A percentile compares a stretch with the other conserved stretches of the same genome.
phyloP scores from a whole-genome alignment of 1,140 invertebrate species.

The Drosophila tsacasi region DNA sequence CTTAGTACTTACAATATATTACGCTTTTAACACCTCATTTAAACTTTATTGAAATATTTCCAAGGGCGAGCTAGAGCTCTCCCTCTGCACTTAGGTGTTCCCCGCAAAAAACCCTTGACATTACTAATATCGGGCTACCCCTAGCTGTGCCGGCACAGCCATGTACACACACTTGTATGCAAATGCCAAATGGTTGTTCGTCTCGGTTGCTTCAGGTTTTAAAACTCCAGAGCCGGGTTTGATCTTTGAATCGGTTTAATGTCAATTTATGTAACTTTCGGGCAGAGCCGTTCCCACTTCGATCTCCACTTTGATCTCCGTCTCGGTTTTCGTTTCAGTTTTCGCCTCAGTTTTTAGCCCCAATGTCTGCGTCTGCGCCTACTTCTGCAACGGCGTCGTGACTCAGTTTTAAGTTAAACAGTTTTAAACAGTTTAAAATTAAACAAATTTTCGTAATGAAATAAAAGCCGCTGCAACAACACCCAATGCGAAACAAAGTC shows the following conservation, averaged over 20 bases:
- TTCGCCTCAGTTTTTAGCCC: slow-evolving; percentile 1
- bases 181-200: slow-evolving; percentile 75
- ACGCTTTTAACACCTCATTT: background rate
- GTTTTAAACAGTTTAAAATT: slow-evolving; percentile 80
- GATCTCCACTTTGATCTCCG: slow-evolving; percentile 35
- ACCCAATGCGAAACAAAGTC: slow-evolving; percentile 38
- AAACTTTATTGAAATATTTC: background rate
- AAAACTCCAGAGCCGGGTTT: slow-evolving; percentile 36
- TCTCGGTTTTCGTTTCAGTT: slow-evolving; percentile 7
- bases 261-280: slow-evolving; percentile 81
- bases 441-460: slow-evolving; percentile 81
- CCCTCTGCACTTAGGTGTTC: background rate
- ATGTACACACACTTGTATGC: slow-evolving; percentile 56
- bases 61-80: background rate
- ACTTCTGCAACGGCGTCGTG: slow-evolving; percentile 32
- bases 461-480: slow-evolving; percentile 48
- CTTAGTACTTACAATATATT: too few relatives aligned
- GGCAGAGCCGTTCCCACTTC: slow-evolving; percentile 48
- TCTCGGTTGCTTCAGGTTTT: slow-evolving; percentile 65
- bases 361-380: slow-evolving; percentile 7
- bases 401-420: slow-evolving; percentile 82
- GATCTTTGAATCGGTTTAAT: slow-evolving; percentile 74
- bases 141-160: background rate
- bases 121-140: slow-evolving; percentile 8
- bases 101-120: background rate